Conservation (phyloP, 2,113 vertebrate genomes). For the Sarotherodon lohbergeri region DNA sequence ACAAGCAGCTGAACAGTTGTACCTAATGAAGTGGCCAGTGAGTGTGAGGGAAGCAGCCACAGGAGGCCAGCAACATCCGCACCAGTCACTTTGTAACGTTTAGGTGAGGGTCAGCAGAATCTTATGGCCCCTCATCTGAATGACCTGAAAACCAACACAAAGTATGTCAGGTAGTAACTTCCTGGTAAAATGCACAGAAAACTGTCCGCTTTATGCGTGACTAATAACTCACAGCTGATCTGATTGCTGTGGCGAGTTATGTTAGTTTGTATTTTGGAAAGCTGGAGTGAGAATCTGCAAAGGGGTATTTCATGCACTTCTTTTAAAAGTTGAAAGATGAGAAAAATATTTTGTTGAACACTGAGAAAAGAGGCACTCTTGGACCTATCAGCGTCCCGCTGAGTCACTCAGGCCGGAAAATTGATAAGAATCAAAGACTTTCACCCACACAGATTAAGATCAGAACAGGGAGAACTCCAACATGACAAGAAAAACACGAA, state of each 20-base stretch:
- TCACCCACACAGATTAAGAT: neutral
- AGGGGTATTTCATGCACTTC: neutral
- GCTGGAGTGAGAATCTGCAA: neutral
- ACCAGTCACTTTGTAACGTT: neutral
- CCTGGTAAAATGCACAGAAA: neutral
- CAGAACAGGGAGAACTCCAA: neutral
- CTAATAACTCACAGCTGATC: neutral
- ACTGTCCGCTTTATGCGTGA: neutral
- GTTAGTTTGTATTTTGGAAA: neutral
- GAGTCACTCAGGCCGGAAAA: neutral
- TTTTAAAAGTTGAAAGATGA: neutral
- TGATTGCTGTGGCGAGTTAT: neutral
- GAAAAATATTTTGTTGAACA: neutral
- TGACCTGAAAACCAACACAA: neutral
- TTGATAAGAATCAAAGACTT: neutral
- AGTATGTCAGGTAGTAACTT: neutral
- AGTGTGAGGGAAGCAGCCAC: neutral
- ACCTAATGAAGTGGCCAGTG: neutral
- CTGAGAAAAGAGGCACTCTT: neutral
- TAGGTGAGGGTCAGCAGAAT: neutral
- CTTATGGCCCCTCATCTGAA: rapidly evolving
- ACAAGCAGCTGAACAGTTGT: neutral
- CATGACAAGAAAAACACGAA: neutral
- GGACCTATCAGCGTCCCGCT: neutral
- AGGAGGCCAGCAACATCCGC: neutral